Evolutionary conservation across 2,888 invertebrate species (phyloP).

Genomic region (Melitaea athalia): DNA sequence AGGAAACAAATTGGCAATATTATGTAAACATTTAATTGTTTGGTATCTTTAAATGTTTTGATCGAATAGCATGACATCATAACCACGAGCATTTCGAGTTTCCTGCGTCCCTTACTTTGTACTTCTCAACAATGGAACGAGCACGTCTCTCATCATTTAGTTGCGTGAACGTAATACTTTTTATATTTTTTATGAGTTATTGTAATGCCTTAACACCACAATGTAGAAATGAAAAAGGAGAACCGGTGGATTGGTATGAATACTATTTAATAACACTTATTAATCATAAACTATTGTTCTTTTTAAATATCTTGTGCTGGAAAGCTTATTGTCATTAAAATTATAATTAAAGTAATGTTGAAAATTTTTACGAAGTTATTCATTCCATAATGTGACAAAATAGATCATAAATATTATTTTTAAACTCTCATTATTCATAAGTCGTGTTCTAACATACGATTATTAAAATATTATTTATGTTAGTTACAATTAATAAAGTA

Average conservation of each 20-base stretch:
- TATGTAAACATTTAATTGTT: constrained; percentile 65
- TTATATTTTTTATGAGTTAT: constrained; percentile 51
- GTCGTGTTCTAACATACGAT: neutral
- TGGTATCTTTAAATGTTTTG: constrained; percentile 52
- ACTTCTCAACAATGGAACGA: constrained; percentile 45
- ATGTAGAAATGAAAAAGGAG: constrained; percentile 84
- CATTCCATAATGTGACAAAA: neutral
- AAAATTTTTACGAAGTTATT: no score
- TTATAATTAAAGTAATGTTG: no score
- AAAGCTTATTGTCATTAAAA: no score
- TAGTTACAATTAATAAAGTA: no score
- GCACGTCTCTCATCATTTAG: constrained; percentile 56
- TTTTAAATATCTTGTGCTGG: no score
- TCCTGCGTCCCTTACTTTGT: constrained; percentile 64
- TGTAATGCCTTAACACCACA: constrained; percentile 65
- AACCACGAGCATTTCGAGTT: constrained; percentile 55
- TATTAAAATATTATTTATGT: neutral
- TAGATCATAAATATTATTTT: neutral
- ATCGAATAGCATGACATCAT: constrained; percentile 58
- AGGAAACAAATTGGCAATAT: constrained; percentile 43
- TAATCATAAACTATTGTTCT: neutral
- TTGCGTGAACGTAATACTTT: constrained; percentile 49
- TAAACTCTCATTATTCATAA: neutral
- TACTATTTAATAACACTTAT: constrained; percentile 7
- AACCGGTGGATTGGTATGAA: constrained; percentile 87